Evolutionary conservation across 2,797 vertebrate genomes (phyloP).

Genomic region (Peromyscus aztecus): DNA sequence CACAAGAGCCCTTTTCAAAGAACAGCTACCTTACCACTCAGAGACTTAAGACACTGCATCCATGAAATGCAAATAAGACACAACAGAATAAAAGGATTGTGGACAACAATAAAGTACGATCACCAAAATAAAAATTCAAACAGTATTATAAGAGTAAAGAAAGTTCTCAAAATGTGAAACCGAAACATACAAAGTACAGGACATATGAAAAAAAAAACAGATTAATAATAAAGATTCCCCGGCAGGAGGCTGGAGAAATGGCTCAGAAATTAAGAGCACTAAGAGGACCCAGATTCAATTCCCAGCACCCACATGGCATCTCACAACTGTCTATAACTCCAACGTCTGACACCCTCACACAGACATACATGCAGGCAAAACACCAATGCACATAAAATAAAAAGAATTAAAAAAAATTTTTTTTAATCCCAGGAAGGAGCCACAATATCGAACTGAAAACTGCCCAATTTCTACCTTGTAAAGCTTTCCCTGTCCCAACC

Average conservation of each 20-base stretch:
- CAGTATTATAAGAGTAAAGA: slow-evolving; percentile 28
- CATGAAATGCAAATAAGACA: slow-evolving; percentile 26
- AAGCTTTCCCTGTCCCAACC: not conserved
- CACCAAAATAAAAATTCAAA: slow-evolving; percentile 54
- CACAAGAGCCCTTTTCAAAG: slow-evolving; percentile 44
- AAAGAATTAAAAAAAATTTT: no score
- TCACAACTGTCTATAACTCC: not conserved
- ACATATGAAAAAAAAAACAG: not conserved
- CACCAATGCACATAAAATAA: not conserved
- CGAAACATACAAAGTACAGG: slow-evolving; percentile 10
- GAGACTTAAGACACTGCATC: slow-evolving; percentile 18
- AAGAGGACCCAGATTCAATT: not conserved
- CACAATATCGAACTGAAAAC: not conserved
- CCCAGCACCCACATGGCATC: not conserved
- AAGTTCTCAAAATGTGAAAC: slow-evolving; percentile 4
- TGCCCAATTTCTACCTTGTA: not conserved
- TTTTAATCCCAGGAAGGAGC: not conserved
- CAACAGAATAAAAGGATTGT: slow-evolving; percentile 40
- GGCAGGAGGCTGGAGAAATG: not conserved
- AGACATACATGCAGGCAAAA: not conserved
- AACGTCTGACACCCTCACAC: not conserved
- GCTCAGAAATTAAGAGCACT: not conserved
- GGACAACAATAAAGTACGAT: not conserved
- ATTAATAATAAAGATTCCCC: slow-evolving; percentile 24
- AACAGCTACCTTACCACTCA: not conserved